phyloP scores from a whole-genome alignment of 2,797 vertebrate genomes.

The Urocyon cinereoargenteus region DNA sequence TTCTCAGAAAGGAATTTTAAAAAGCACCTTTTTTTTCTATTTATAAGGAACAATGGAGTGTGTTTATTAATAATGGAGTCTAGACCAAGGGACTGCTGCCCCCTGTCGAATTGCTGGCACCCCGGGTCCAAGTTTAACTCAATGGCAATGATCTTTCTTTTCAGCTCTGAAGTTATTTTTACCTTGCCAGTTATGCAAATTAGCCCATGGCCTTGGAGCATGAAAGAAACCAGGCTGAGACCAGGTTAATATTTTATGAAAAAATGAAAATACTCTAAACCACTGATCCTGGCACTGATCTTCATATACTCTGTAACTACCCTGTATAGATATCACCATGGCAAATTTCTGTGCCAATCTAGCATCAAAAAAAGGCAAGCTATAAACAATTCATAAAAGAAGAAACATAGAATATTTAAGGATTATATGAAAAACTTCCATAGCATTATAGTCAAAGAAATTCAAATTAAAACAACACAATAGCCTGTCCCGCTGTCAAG shows the following conservation, averaged over 20 bases:
- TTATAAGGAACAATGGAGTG: neutral
- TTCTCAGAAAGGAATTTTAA: slow-evolving; percentile 43
- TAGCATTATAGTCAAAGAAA: neutral
- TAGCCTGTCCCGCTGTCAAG: neutral
- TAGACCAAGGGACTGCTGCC: neutral
- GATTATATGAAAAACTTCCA: neutral
- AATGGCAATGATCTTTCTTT: slow-evolving; percentile 36
- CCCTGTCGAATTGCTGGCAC: neutral
- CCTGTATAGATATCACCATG: neutral
- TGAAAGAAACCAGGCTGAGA: slow-evolving; percentile 68
- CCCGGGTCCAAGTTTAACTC: slow-evolving; percentile 36
- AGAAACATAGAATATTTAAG: neutral
- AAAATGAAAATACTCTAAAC: slow-evolving; percentile 52
- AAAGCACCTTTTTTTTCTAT: neutral
- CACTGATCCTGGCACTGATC: neutral
- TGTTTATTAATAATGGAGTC: slow-evolving; percentile 31
- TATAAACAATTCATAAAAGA: neutral
- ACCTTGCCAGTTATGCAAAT: slow-evolving; percentile 72
- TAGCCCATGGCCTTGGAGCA: slow-evolving; percentile 36
- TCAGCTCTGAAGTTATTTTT: slow-evolving; percentile 73
- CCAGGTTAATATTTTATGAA: slow-evolving; percentile 75
- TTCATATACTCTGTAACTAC: neutral
- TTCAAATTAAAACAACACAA: neutral
- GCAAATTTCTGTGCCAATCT: neutral
- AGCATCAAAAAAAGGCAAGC: neutral